Evolutionary conservation across 1,140 invertebrate species (phyloP).

Genomic region (Trichogramma pretiosum): DNA sequence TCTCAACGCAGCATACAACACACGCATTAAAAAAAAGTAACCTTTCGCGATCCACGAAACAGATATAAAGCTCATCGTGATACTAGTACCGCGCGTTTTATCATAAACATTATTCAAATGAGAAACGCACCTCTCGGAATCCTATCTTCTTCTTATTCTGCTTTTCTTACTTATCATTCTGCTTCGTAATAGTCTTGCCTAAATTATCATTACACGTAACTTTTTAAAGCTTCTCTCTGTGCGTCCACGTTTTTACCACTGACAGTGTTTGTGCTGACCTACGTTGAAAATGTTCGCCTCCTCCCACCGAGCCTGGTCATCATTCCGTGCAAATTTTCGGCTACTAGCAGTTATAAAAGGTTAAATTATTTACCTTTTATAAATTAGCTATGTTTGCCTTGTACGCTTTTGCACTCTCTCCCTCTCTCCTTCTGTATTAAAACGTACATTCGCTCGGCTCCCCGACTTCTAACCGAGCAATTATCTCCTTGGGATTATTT

Average conservation of each 20-base stretch:
- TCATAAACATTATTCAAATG: constrained; percentile 42
- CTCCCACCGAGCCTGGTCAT: constrained; percentile 37
- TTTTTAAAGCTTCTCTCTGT: no score
- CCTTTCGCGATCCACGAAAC: constrained; percentile 5
- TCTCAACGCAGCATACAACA: not conserved
- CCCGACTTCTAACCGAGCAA: no score
- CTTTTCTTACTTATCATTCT: no score
- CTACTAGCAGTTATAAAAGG: no score
- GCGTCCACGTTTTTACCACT: constrained; percentile 40
- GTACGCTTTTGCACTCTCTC: not conserved
- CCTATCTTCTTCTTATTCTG: no score
- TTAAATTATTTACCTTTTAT: constrained; percentile 19
- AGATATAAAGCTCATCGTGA: constrained; percentile 11
- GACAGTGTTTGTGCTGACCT: constrained; percentile 41
- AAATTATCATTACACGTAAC: no score
- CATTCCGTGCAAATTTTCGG: constrained; percentile 12
- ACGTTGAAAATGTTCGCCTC: constrained; percentile 38
- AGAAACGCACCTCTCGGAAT: no score
- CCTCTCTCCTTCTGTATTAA: no score
- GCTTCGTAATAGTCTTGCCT: no score
- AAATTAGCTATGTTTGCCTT: constrained; percentile 18
- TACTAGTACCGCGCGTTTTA: constrained; percentile 26
- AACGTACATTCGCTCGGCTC: no score
- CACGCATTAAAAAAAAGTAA: constrained; percentile 1
- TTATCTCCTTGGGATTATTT: constrained; percentile 18